These are phyloP conservation scores for Cryptus viduatorius DNA, from an alignment of 2,888 invertebrate species.

Conservation along the genomic window DNA sequence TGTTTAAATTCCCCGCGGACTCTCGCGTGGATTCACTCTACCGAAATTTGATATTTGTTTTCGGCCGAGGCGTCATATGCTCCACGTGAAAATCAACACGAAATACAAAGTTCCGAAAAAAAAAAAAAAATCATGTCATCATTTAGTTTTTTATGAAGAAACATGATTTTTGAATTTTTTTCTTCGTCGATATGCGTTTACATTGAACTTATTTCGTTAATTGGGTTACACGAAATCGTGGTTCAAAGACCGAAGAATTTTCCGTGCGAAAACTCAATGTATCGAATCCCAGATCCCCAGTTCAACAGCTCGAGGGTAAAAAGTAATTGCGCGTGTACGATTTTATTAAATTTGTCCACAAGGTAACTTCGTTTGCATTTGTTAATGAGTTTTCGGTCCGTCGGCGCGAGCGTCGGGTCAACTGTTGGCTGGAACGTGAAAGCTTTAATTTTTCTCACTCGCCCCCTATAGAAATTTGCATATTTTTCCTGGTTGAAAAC, in stretches of 20 bases:
- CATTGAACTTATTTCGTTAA: background rate
- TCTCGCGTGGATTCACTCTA: constrained; percentile 39
- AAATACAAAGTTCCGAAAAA: background rate
- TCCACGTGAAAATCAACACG: background rate
- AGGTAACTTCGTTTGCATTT: constrained; percentile 84
- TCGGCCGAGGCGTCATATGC: background rate
- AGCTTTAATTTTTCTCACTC: constrained; percentile 53
- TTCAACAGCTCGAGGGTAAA: constrained; percentile 72
- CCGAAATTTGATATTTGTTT: constrained; percentile 39
- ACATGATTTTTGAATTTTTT: no score
- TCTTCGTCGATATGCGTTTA: background rate
- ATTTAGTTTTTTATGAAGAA: no score
- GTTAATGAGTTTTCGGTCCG: constrained; percentile 83
- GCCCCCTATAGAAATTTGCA: constrained; percentile 77
- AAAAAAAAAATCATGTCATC: background rate
- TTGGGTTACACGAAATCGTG: background rate
- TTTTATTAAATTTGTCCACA: constrained; percentile 84
- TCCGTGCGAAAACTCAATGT: constrained; percentile 38
- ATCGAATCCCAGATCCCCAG: constrained; percentile 55
- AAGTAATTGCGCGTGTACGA: constrained; percentile 83
- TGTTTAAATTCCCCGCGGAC: constrained; percentile 36
- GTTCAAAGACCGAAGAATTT: constrained; percentile 47
- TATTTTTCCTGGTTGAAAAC: constrained; percentile 77
- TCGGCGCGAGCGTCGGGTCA: constrained; percentile 60
- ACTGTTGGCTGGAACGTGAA: constrained; percentile 40